Evolutionary conservation across 1,140 invertebrate species (phyloP), one percentile per base, ranked within the genome.

Genomic region (Dreissena rostriformis): DNA sequence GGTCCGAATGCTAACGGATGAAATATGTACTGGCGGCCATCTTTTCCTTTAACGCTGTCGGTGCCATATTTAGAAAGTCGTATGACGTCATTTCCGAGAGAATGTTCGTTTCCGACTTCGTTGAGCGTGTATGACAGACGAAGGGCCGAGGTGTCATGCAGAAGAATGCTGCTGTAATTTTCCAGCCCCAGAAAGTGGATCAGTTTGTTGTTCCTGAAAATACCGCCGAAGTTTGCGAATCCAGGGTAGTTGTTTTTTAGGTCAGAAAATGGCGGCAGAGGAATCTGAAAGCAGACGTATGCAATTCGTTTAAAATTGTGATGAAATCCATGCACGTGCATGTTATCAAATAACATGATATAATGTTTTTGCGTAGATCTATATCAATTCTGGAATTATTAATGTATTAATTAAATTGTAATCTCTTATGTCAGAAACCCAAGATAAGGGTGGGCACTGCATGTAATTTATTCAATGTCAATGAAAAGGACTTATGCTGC

Each of bases 1-100:
- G 92, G 92, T 15, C 92, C 92, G 79, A 90, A 92, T 14, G 91
- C 91, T 11, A 92, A 89, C 0, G 92, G 91, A 75, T 92, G 90
- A 72, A 90, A 92, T 49, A 93, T 91, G 70, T 92, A 92, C 77
- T 91, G 89, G 0, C 88, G 57, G 6, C 90, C 88, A 85, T 92
- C 82, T 53, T 52, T 82, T 7, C 90, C 91, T 6, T 79, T 51
- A 4, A 92, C 87, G 71, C 91, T 91, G 81, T 92, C 91, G 17
- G 85, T 86, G 12, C 91, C 91, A 84, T 87, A 88, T 82, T 88
- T 91, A 52, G 91, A 92, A 28, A 92, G 78, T 26, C 88, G 79
- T 22, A 92, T 92, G 22, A 90, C 79, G 53, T 87, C 70, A 65
- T 78, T 84, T 39, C 90, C 90, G 72, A 92, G 81, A 10, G 91